Evolutionary conservation across 2,113 vertebrate genomes (phyloP).

Genomic region (Pomatorhinus ruficollis): DNA sequence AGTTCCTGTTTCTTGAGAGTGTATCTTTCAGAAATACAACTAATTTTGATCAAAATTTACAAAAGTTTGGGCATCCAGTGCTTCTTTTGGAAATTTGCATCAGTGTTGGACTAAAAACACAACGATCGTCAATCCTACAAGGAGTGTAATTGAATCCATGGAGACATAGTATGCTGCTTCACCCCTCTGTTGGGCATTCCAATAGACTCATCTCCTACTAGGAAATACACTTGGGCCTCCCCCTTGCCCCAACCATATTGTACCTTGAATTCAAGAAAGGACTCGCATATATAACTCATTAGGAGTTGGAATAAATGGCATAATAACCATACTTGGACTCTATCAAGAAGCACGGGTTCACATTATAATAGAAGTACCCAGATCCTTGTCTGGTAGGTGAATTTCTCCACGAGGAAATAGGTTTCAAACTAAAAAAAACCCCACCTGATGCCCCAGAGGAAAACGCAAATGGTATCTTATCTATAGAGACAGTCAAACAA

Average conservation of each 20-base stretch:
- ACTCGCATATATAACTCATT: neutral
- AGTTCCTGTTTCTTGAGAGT: neutral
- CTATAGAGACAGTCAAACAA: neutral
- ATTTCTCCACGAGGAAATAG: neutral
- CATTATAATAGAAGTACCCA: neutral
- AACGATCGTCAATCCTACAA: neutral
- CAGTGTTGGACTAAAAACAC: neutral
- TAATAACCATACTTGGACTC: neutral
- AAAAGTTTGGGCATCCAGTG: neutral
- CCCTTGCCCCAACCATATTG: neutral
- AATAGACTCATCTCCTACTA: neutral
- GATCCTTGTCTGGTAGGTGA: neutral
- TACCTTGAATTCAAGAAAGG: neutral
- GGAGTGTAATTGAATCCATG: neutral
- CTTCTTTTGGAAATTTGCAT: neutral
- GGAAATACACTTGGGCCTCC: neutral
- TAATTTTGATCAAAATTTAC: neutral
- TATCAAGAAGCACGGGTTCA: rapidly evolving
- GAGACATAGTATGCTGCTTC: rapidly evolving
- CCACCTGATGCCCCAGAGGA: neutral
- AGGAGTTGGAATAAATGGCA: neutral
- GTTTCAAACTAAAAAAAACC: neutral
- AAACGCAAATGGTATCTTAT: neutral
- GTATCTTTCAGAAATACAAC: neutral
- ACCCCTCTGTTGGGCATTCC: neutral